A percentile compares a stretch with the other conserved stretches of the same genome.
Conservation (phyloP, 2,888 invertebrate genomes). For the Andrena camellia region DNA sequence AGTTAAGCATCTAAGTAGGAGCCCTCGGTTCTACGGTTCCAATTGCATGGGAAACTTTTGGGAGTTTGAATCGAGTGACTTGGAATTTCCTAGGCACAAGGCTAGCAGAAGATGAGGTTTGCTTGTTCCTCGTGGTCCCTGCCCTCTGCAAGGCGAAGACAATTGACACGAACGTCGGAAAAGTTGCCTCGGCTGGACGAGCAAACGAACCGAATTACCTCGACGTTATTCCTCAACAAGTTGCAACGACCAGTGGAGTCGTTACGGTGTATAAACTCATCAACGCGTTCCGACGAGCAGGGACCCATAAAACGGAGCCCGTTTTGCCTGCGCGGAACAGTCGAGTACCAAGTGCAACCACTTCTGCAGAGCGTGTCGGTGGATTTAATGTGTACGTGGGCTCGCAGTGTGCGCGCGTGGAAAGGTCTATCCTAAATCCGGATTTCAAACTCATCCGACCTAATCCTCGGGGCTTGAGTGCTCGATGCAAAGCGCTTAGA, state of each 20-base stretch:
- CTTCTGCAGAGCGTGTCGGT: slow-evolving; percentile 21
- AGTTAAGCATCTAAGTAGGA: too few relatives aligned
- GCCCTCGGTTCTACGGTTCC: too few relatives aligned
- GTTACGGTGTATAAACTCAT: slow-evolving; percentile 50
- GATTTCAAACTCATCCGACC: slow-evolving; percentile 64
- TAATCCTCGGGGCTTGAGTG: slow-evolving; percentile 63
- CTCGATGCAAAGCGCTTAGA: slow-evolving; percentile 65
- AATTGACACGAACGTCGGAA: slow-evolving; percentile 28
- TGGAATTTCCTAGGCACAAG: too few relatives aligned
- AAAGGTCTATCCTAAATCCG: slow-evolving; percentile 66
- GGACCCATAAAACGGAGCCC: slow-evolving; percentile 44
- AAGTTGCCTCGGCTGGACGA: not conserved
- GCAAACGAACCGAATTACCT: slow-evolving; percentile 7
- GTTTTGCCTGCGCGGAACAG: not conserved
- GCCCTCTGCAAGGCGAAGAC: not conserved
- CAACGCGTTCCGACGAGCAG: slow-evolving; percentile 29
- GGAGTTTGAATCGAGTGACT: too few relatives aligned
- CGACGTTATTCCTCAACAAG: slow-evolving; percentile 62
- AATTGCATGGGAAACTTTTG: too few relatives aligned
- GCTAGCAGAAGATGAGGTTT: too few relatives aligned
- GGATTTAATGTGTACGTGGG: slow-evolving; percentile 55
- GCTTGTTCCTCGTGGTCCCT: not conserved
- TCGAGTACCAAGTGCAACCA: slow-evolving; percentile 28
- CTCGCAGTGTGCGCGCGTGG: slow-evolving; percentile 15
- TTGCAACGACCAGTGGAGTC: slow-evolving; percentile 35